A percentile compares a stretch with the other conserved stretches of the same genome.
Evolutionary conservation across 2,888 invertebrate genomes (phyloP).

Genomic region (Watsonalla cultraria): DNA sequence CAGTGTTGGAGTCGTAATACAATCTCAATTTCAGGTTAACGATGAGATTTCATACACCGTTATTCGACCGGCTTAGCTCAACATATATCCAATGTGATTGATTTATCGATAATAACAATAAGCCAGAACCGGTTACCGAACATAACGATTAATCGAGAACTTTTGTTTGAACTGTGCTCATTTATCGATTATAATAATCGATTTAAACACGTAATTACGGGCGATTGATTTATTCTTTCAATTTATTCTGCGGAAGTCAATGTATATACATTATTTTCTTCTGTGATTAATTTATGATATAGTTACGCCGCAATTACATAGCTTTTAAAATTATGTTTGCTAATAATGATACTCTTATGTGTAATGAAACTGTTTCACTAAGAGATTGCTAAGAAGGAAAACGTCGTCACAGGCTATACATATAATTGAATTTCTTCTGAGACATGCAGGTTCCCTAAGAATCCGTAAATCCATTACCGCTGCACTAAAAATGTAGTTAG

Average conservation of each 20-base stretch:
- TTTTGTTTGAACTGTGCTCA: constrained; percentile 5
- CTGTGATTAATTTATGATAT: too few species aligned
- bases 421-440: too few species aligned
- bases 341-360: too few species aligned
- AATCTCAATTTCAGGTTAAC: constrained; percentile 23
- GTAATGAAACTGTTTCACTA: too few species aligned
- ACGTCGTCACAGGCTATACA: too few species aligned
- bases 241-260: background rate
- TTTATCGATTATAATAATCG: constrained; percentile 1
- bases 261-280: background rate
- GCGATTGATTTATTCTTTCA: constrained; percentile 4
- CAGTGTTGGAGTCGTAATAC: background rate
- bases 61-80: constrained; percentile 20
- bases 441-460: too few species aligned
- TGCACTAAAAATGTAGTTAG: too few species aligned
- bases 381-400: too few species aligned
- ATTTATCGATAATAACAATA: constrained; percentile 22
- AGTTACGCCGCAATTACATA: too few species aligned
- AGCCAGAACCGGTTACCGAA: constrained; percentile 1
- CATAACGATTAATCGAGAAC: background rate
- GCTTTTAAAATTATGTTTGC: too few species aligned
- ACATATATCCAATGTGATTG: constrained; percentile 20
- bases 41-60: constrained; percentile 22
- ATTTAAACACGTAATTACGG: background rate
- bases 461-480: too few species aligned